phyloP scores from a whole-genome alignment of 2,113 vertebrate genomes.

The Hemibates koningsi region DNA sequence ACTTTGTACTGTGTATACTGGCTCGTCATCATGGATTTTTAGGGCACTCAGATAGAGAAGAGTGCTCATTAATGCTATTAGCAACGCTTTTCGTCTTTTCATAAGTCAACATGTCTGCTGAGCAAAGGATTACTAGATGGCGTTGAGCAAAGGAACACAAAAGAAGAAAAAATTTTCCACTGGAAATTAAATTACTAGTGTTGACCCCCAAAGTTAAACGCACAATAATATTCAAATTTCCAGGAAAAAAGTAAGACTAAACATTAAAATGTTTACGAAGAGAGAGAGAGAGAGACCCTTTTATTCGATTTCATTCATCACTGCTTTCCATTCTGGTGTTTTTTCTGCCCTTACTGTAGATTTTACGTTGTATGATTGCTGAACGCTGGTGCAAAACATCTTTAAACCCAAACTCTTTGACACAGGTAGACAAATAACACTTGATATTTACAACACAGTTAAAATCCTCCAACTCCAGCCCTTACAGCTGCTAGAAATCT shows the following conservation, averaged over 20 bases:
- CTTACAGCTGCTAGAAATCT: not conserved
- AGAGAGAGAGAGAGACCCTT: not conserved
- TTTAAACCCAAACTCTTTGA: not conserved
- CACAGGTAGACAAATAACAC: not conserved
- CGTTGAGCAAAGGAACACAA: not conserved
- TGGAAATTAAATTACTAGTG: not conserved
- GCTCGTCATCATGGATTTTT: not conserved
- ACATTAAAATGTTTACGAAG: not conserved
- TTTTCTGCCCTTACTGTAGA: not conserved
- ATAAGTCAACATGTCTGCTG: not conserved
- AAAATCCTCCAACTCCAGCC: not conserved
- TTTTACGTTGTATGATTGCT: not conserved
- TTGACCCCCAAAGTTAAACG: not conserved
- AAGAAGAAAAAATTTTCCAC: not conserved
- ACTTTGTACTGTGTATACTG: not conserved
- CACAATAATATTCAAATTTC: not conserved
- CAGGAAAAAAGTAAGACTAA: not conserved
- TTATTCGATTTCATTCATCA: not conserved
- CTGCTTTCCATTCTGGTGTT: not conserved
- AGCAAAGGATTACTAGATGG: not conserved
- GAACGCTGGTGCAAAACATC: not conserved
- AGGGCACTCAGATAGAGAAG: not conserved
- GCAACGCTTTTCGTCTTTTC: not conserved
- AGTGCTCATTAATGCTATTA: not conserved
- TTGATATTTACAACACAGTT: not conserved